phyloP scores from a whole-genome alignment of 2,113 vertebrate species.

The Colius striatus region DNA sequence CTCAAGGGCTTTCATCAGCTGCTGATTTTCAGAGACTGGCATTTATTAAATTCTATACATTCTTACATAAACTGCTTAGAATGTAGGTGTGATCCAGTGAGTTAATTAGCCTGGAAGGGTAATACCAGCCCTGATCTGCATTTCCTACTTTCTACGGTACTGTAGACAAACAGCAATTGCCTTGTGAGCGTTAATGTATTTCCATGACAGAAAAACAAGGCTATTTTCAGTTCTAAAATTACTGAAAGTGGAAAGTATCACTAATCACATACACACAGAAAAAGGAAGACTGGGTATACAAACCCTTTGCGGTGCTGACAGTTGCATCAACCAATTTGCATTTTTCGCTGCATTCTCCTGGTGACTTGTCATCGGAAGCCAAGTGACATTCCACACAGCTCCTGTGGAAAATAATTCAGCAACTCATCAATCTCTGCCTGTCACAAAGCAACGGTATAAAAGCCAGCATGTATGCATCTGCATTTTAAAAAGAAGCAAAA shows the following conservation, averaged over 20 bases:
- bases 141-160: neutral
- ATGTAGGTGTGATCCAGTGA: neutral
- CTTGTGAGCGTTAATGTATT: neutral
- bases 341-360: slow-evolving; percentile 81
- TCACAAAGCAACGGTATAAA: slow-evolving; percentile 17
- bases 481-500: slow-evolving; percentile 50
- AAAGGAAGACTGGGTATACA: neutral
- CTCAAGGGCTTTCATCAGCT: neutral
- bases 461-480: neutral
- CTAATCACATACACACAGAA: neutral
- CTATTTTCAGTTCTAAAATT: slow-evolving; percentile 28
- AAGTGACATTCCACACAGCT: slow-evolving; percentile 93
- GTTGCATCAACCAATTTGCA: slow-evolving; percentile 83
- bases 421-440: slow-evolving; percentile 53
- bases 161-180: neutral
- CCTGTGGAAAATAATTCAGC: slow-evolving; percentile 79
- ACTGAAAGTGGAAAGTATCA: neutral
- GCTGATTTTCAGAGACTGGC: neutral
- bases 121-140: neutral
- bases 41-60: neutral
- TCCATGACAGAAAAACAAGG: neutral
- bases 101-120: neutral
- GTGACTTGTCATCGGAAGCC: slow-evolving; percentile 73
- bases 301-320: slow-evolving; percentile 85
- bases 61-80: neutral